Evolutionary conservation across 2,888 invertebrate genomes (phyloP).

Genomic region (Patella pellucida): DNA sequence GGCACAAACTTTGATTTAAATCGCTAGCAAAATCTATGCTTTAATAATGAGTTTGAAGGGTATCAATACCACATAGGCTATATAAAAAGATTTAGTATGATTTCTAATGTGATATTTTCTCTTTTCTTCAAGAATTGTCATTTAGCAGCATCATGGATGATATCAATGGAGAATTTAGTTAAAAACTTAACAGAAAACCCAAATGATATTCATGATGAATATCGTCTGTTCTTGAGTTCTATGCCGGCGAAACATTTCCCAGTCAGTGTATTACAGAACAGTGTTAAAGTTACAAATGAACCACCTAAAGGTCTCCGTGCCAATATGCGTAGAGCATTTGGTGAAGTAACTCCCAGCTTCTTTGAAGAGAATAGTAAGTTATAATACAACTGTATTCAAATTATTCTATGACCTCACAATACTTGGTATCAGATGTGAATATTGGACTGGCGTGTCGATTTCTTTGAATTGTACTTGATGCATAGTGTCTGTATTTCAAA

Average conservation of each 20-base stretch:
- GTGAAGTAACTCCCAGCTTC: constrained; percentile 84
- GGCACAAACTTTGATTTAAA: no score
- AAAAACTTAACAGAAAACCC: constrained; percentile 69
- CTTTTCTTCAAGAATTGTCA: constrained; percentile 70
- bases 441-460: no score
- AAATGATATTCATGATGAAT: constrained; percentile 67
- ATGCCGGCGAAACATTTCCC: constrained; percentile 72
- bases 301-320: constrained; percentile 74
- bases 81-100: no score
- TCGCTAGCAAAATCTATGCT: no score
- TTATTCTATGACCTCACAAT: no score
- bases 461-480: no score
- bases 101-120: not conserved
- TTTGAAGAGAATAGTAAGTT: constrained; percentile 84
- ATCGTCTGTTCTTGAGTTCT: constrained; percentile 71
- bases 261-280: constrained; percentile 71
- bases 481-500: no score
- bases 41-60: no score
- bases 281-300: constrained; percentile 73
- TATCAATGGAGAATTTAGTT: constrained; percentile 69
- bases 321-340: constrained; percentile 87
- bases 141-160: constrained; percentile 72
- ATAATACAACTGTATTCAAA: no score
- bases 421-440: no score
- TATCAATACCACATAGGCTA: no score